A percentile compares a stretch with the other conserved stretches of the same genome.
phyloP scores from a whole-genome alignment of 2,888 invertebrate species.

The Meiosimyza platycephala region DNA sequence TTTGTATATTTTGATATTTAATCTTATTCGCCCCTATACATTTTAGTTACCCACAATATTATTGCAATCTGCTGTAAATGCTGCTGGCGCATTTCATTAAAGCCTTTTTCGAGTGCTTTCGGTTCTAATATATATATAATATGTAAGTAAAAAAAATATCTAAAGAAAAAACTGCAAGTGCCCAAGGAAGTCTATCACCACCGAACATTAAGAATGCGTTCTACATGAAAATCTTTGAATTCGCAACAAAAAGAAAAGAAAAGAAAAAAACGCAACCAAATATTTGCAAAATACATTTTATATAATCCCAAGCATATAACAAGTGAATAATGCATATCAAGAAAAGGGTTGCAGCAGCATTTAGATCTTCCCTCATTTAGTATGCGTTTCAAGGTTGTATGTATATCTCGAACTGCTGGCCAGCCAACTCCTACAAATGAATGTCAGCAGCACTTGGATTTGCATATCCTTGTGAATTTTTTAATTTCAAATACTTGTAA shows the following conservation, averaged over 20 bases:
- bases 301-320: not conserved
- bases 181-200: slow-evolving; percentile 2
- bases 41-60: too few species aligned
- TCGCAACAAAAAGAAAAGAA: slow-evolving; percentile 10
- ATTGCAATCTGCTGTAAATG: not conserved
- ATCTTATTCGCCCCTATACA: too few species aligned
- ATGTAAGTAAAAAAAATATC: not conserved
- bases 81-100: slow-evolving; percentile 41
- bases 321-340: not conserved
- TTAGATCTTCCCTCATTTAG: not conserved
- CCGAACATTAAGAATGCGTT: slow-evolving; percentile 4
- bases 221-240: not conserved
- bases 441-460: slow-evolving; percentile 47
- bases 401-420: slow-evolving; percentile 18
- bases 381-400: not conserved
- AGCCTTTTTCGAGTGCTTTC: not conserved
- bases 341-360: slow-evolving; percentile 34
- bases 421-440: not conserved
- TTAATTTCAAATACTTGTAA: slow-evolving; percentile 46
- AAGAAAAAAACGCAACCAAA: slow-evolving; percentile 37
- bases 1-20: too few species aligned
- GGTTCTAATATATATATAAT: not conserved
- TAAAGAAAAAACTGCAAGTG: slow-evolving; percentile 15
- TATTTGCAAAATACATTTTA: slow-evolving; percentile 26
- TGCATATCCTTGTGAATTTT: slow-evolving; percentile 49